Evolutionary conservation across 2,797 vertebrate species (phyloP).

Genomic region (Anisognathus igniventris): DNA sequence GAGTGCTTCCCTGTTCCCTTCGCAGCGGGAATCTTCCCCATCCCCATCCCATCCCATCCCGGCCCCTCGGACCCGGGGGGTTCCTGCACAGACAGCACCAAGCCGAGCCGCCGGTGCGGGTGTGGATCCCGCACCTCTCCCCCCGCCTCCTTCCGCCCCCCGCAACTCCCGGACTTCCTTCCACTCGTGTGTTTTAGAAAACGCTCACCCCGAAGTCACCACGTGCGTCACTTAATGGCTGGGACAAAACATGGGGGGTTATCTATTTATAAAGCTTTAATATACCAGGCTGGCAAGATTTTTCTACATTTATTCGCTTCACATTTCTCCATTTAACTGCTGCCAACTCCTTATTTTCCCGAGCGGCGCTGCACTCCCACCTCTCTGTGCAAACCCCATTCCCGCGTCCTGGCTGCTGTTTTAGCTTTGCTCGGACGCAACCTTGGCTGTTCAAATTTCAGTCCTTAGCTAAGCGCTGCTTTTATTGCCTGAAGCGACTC

Average conservation of each 20-base stretch:
- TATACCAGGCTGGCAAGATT: neutral
- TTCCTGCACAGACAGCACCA: rapidly evolving
- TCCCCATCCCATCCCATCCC: neutral
- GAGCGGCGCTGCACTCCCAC: neutral
- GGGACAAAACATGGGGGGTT: neutral
- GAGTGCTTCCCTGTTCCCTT: neutral
- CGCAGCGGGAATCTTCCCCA: neutral
- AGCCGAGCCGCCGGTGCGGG: too few species aligned
- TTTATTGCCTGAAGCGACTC: conserved; percentile 45
- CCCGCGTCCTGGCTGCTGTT: conserved; percentile 19
- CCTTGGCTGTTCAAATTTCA: conserved; percentile 30
- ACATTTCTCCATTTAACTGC: neutral
- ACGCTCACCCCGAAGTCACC: neutral
- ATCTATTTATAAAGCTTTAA: conserved; percentile 26
- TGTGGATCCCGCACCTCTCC: too few species aligned
- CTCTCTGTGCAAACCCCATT: neutral
- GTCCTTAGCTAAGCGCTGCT: neutral
- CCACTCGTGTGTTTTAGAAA: neutral
- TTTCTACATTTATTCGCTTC: conserved; percentile 29
- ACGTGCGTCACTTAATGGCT: neutral
- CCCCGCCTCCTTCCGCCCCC: too few species aligned
- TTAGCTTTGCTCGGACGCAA: conserved; percentile 5
- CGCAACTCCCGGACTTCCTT: neutral
- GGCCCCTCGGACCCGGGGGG: too few species aligned
- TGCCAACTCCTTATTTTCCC: neutral